phyloP scores from a whole-genome alignment of 2,888 invertebrate genomes.

The Deilephila elpenor region DNA sequence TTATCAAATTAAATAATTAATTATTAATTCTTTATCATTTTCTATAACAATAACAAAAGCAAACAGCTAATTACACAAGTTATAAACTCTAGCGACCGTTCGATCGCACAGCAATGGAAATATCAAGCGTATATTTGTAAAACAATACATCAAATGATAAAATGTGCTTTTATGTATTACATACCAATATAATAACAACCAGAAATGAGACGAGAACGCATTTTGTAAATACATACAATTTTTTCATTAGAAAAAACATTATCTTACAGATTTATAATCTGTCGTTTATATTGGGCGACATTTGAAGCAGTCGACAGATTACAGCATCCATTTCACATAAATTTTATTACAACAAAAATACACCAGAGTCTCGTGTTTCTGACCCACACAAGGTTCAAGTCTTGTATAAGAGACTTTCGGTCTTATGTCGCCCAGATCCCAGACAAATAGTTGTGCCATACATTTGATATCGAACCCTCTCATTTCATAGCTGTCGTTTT shows the following conservation, averaged over 20 bases:
- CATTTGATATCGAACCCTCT: too few species aligned
- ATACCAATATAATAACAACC: conserved; percentile 13
- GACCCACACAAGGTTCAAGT: too few species aligned
- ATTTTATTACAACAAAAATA: too few species aligned
- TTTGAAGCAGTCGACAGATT: too few species aligned
- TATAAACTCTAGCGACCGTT: conserved; percentile 17
- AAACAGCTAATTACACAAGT: conserved; percentile 52
- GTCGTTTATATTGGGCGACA: too few species aligned
- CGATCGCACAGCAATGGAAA: conserved; percentile 7
- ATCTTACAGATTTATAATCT: neutral
- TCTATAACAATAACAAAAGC: conserved; percentile 80
- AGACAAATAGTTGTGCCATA: too few species aligned
- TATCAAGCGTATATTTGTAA: conserved; percentile 20
- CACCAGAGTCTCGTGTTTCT: too few species aligned
- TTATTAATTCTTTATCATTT: conserved; percentile 63
- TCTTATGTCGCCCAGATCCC: too few species aligned
- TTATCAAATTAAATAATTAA: conserved; percentile 75
- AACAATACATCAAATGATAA: conserved; percentile 24
- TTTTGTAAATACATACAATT: neutral
- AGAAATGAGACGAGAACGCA: conserved; percentile 8
- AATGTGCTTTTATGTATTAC: conserved; percentile 7
- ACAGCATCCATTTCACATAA: too few species aligned
- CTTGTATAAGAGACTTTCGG: too few species aligned
- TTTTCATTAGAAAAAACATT: neutral
- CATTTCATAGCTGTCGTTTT: too few species aligned